phyloP scores from a whole-genome alignment of 2,797 vertebrate genomes.

The Danionella dracula region DNA sequence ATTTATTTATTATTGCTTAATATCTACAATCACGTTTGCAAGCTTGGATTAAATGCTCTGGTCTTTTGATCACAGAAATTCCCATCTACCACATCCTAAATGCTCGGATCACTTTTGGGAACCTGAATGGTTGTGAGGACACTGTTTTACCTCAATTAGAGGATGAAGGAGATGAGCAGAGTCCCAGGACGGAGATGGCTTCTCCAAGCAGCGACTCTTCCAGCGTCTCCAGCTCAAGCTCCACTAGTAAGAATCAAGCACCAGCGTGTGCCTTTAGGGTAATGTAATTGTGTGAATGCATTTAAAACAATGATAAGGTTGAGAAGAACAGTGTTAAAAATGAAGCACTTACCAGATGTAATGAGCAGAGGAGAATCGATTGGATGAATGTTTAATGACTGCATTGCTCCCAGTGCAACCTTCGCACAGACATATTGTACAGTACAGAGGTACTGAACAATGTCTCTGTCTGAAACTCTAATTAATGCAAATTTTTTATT shows the following conservation, averaged over 20 bases:
- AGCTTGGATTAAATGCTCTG: no score
- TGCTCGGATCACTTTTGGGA: constrained; percentile 93
- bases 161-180: constrained; percentile 60
- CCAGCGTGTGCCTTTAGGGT: not conserved
- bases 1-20: no score
- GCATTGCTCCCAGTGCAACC: not conserved
- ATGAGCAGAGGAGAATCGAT: constrained; percentile 5
- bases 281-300: not conserved
- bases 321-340: not conserved
- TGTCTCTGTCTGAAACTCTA: not conserved
- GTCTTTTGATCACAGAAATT: constrained; percentile 76
- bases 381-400: constrained; percentile 21
- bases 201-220: constrained; percentile 93
- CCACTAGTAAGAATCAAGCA: constrained; percentile 74
- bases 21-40: no score
- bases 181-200: constrained; percentile 79
- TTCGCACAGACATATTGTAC: not conserved
- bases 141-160: constrained; percentile 62
- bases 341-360: constrained; percentile 12
- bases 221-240: constrained; percentile 95
- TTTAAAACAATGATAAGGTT: not conserved
- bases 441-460: not conserved
- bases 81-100: constrained; percentile 97
- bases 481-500: constrained; percentile 18
- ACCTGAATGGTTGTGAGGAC: constrained; percentile 93